Conservation (phyloP, 23 tunicate genomes). For the Ciona savignyi region DNA sequence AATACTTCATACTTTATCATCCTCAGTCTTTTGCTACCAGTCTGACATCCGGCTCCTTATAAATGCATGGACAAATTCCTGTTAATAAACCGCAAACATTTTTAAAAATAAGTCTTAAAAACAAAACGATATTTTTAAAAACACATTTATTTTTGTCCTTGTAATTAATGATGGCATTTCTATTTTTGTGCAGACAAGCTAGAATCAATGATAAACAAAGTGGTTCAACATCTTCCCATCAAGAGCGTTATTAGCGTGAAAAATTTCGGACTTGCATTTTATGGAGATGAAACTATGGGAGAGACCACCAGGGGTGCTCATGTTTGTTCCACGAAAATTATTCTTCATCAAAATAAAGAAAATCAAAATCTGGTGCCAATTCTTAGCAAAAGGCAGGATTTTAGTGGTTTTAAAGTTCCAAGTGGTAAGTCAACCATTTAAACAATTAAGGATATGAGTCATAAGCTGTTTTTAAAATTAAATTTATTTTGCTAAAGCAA, state of each 20-base stretch:
- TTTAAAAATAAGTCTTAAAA: too few relatives aligned
- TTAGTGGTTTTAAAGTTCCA: constrained; percentile 17
- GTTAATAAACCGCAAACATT: too few relatives aligned
- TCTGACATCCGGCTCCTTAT: too few relatives aligned
- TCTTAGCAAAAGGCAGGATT: neutral
- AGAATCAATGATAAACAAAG: neutral
- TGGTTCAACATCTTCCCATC: constrained; percentile 13
- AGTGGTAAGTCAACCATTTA: constrained; percentile 35
- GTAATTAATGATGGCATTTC: too few relatives aligned
- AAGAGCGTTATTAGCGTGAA: neutral
- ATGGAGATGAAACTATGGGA: constrained; percentile 68
- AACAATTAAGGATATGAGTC: too few relatives aligned
- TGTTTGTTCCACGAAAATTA: constrained; percentile 21
- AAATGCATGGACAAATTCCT: too few relatives aligned
- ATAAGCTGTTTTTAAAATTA: neutral
- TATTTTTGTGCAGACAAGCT: neutral
- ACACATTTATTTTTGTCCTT: too few relatives aligned
- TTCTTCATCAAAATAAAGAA: constrained; percentile 47
- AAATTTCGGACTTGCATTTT: constrained; percentile 35
- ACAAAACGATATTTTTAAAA: too few relatives aligned
- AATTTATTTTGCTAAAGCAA: neutral
- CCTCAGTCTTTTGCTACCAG: too few relatives aligned
- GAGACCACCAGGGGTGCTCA: constrained; percentile 61
- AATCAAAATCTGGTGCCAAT: constrained; percentile 35
- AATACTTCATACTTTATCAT: too few relatives aligned